Base-by-base conservation (phyloP, 2,113 vertebrate species). In the Phainopepla nitens region DNA sequence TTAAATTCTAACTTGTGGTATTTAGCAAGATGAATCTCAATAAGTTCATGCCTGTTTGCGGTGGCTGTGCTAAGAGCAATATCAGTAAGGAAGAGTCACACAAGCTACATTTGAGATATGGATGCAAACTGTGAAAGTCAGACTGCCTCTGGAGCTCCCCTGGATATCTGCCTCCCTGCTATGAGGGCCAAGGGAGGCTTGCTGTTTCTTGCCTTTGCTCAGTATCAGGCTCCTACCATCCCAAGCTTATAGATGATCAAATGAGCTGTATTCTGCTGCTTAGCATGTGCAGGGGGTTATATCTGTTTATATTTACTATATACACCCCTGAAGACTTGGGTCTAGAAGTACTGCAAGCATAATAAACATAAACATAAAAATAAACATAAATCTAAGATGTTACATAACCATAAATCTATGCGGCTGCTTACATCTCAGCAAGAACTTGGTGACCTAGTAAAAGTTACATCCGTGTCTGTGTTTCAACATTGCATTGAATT, bases 151-250 rank as follows among this genome's bases (percentile, higher is more conserved):
- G 42, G 42, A 83, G 27, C 22, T 60, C 5, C 22, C 10, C 50
- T 28, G 35, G 28, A 2, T 15, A 6, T 14, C 25, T 58, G 16
- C 7, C 20, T 65, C 27, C 20, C 68, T 80, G 47, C 47, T 12
- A 2, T 0, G 12, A 51, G 51, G n/a, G 29, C 47, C 18, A 31
- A 21, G 62, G 35, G 42, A 60, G 28, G 2, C 6, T 33, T n/a
- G 39, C 28, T 36, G 5, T 4, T 41, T 35, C 39, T 15, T 69
- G 35, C 28, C 45, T 42, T 57, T 53, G 44, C 36, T 41, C 61
- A 15, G 42, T 1, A 18, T 22, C 16, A 56, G 83, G 13, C 23
- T 57, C 2, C 0, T 16, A 12, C 19, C 3, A 2, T 27, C 39
- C 35, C 58, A 15, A 60, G 36, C 4, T 42, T 33, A 36, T 0